Evolutionary conservation across 2,888 invertebrate genomes (phyloP).

Genomic region (Podotricha telesiphe): DNA sequence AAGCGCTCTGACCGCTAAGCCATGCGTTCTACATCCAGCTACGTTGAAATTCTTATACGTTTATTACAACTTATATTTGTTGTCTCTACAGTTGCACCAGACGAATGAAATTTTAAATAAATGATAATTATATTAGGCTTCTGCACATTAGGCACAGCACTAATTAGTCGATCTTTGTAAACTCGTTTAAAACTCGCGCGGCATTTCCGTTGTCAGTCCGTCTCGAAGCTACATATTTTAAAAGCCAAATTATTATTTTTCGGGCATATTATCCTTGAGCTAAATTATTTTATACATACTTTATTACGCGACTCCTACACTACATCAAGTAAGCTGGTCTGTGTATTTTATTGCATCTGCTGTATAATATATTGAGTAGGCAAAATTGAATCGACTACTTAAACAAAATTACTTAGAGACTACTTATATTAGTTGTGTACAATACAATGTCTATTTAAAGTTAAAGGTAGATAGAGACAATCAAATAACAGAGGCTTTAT

Average conservation of each 20-base stretch:
- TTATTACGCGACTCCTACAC: neutral
- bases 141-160: slow-evolving; percentile 11
- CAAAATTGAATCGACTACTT: too few species aligned
- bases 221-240: slow-evolving; percentile 17
- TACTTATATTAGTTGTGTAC: too few species aligned
- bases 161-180: slow-evolving; percentile 26
- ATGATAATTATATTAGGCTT: slow-evolving; percentile 10
- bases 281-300: slow-evolving; percentile 8
- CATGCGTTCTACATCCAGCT: too few species aligned
- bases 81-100: slow-evolving; percentile 7
- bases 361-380: too few species aligned
- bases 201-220: slow-evolving; percentile 24
- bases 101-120: slow-evolving; percentile 5
- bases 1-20: too few species aligned
- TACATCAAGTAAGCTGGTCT: neutral
- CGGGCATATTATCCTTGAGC: slow-evolving; percentile 6
- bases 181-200: slow-evolving; percentile 20
- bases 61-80: too few species aligned
- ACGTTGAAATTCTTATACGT: too few species aligned
- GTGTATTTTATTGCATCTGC: neutral
- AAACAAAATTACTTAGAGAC: too few species aligned
- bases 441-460: too few species aligned
- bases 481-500: too few species aligned
- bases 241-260: slow-evolving; percentile 11
- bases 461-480: too few species aligned